Conservation (phyloP, 2,797 vertebrate species). For the Merluccius polli region DNA sequence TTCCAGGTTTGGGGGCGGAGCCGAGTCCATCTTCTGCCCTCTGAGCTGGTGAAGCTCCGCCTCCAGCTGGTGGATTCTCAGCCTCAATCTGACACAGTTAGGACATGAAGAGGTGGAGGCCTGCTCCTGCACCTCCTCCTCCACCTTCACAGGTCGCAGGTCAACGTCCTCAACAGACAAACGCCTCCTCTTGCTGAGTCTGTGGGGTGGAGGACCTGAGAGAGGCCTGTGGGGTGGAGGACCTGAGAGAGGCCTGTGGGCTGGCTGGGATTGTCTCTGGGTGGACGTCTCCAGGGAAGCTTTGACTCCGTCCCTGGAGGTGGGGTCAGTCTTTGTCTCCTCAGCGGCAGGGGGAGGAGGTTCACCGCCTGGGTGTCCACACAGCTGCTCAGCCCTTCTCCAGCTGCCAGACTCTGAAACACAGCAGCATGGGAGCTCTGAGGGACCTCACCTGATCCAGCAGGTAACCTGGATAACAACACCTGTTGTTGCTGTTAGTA, state of each 20-base stretch:
- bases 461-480: not conserved
- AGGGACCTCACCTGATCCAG: not conserved
- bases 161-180: not conserved
- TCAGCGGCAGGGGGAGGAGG: constrained; percentile 82
- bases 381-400: not conserved
- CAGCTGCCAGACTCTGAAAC: not conserved
- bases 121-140: constrained; percentile 75
- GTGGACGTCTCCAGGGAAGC: constrained; percentile 82
- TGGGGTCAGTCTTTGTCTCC: constrained; percentile 94
- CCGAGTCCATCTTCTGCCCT: constrained; percentile 67
- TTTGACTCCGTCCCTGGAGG: constrained; percentile 91
- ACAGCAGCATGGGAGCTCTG: not conserved
- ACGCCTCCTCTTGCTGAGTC: not conserved
- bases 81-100: constrained; percentile 90
- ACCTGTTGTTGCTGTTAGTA: no score
- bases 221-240: constrained; percentile 60
- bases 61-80: constrained; percentile 89
- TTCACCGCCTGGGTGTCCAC: constrained; percentile 77
- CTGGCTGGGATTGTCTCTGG: constrained; percentile 64
- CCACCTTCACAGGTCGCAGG: constrained; percentile 73
- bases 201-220: constrained; percentile 46
- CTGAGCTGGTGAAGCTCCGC: constrained; percentile 85
- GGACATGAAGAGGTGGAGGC: constrained; percentile 91
- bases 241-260: constrained; percentile 56
- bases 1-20: constrained; percentile 71